phyloP scores from a whole-genome alignment of 2,797 vertebrate genomes.

The Parotocinclus haroldoi region DNA sequence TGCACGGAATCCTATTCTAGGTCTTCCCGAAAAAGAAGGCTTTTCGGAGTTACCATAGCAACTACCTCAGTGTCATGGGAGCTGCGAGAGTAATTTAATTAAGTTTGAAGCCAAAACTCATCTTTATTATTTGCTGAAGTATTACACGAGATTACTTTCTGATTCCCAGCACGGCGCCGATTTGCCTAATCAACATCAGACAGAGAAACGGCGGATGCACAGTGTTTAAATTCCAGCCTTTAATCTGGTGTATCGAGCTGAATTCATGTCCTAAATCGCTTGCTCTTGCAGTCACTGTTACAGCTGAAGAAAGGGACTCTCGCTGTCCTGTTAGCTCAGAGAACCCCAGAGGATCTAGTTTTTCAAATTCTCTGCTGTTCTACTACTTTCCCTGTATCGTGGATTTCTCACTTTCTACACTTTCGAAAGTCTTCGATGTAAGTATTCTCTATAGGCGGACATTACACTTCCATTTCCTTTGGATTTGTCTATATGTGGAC shows the following conservation, averaged over 20 bases:
- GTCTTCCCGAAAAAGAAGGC: constrained; percentile 13
- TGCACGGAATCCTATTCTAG: constrained; percentile 8
- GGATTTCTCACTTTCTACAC: too few relatives aligned
- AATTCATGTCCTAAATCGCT: constrained; percentile 13
- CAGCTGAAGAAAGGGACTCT: constrained; percentile 1
- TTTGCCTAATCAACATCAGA: constrained; percentile 27
- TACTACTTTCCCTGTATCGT: too few relatives aligned
- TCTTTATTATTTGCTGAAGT: constrained; percentile 42
- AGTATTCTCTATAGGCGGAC: too few relatives aligned
- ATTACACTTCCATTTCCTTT: too few relatives aligned
- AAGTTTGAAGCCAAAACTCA: constrained; percentile 34
- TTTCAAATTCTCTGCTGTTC: too few relatives aligned
- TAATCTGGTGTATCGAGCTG: constrained; percentile 12
- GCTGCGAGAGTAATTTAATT: constrained; percentile 33
- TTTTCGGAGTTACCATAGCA: constrained; percentile 35
- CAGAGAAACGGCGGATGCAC: constrained; percentile 3
- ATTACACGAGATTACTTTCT: constrained; percentile 31
- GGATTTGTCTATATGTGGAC: too few relatives aligned
- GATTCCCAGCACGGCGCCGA: constrained; percentile 15
- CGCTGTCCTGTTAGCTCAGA: constrained; percentile 7
- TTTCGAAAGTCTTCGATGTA: too few relatives aligned
- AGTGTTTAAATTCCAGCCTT: constrained; percentile 21
- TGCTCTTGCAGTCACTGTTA: constrained; percentile 9
- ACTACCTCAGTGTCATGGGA: constrained; percentile 35
- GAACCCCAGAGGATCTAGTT: constrained; percentile 1